These are phyloP conservation scores for Prosapia bicincta DNA, from an alignment of 2,888 invertebrate genomes.

Conservation along the genomic window DNA sequence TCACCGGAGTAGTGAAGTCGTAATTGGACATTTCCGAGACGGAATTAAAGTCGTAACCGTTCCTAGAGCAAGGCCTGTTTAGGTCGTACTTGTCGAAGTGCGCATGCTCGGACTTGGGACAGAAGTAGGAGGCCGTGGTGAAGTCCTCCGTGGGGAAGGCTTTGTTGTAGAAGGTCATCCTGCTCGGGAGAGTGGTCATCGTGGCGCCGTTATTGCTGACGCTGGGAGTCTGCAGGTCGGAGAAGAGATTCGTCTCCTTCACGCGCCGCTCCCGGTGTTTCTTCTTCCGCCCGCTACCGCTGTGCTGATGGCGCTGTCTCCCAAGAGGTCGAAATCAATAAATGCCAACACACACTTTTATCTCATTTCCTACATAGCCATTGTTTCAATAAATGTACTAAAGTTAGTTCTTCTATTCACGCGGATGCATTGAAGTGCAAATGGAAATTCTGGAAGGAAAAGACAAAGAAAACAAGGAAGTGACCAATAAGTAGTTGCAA, in stretches of 20 bases:
- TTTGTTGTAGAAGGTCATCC: conserved; percentile 35
- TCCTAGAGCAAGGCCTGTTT: not conserved
- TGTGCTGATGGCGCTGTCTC: not conserved
- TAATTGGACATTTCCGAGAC: not conserved
- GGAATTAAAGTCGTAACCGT: not conserved
- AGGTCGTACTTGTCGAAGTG: conserved; percentile 7
- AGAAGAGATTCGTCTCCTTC: conserved; percentile 30
- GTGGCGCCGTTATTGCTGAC: conserved; percentile 35
- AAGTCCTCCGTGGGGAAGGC: conserved; percentile 30
- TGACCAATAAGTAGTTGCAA: not conserved
- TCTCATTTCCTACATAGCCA: not conserved
- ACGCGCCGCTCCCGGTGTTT: not conserved
- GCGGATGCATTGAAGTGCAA: conserved; percentile 28
- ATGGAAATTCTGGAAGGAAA: conserved; percentile 27
- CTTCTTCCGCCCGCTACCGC: conserved; percentile 11
- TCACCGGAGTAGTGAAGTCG: conserved; percentile 13
- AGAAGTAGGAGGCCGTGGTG: conserved; percentile 35
- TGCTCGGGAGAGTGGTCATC: conserved; percentile 26
- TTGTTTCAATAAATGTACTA: conserved; percentile 14
- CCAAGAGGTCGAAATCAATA: not conserved
- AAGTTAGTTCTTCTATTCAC: conserved; percentile 9
- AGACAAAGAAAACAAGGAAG: conserved; percentile 17
- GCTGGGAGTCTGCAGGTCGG: conserved; percentile 33
- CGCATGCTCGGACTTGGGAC: conserved; percentile 30
- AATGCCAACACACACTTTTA: not conserved